Conservation (phyloP, 2,113 vertebrate genomes). For the Brachyistius frenatus region DNA sequence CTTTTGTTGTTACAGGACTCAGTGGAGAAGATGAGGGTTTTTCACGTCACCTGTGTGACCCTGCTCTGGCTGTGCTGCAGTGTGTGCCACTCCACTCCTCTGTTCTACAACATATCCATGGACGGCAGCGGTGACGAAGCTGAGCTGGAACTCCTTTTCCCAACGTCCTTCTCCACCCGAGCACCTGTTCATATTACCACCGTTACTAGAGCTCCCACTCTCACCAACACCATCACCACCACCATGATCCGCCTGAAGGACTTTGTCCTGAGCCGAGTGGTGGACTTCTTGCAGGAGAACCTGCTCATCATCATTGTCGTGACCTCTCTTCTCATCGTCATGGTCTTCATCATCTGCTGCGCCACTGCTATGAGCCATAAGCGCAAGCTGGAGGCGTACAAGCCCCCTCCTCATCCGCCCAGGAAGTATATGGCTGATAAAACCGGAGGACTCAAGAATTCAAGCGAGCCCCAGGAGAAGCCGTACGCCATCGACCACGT, state of each 20-base stretch:
- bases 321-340: constrained; percentile 90
- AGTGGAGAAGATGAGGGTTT: constrained; percentile 69
- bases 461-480: constrained; percentile 85
- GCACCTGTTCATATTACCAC: constrained; percentile 42
- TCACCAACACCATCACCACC: constrained; percentile 81
- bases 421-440: constrained; percentile 87
- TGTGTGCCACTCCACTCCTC: constrained; percentile 40
- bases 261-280: constrained; percentile 86
- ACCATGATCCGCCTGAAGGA: constrained; percentile 87
- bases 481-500: constrained; percentile 82
- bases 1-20: constrained; percentile 63
- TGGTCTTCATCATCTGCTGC: constrained; percentile 93
- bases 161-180: constrained; percentile 68
- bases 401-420: constrained; percentile 85
- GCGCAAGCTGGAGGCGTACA: constrained; percentile 93
- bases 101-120: constrained; percentile 79
- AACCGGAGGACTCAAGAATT: constrained; percentile 78
- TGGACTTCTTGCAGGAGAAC: constrained; percentile 92
- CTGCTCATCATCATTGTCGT: constrained; percentile 92
- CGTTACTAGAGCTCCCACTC: constrained; percentile 67
- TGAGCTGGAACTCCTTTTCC: constrained; percentile 84
- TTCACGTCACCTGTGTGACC: constrained; percentile 65
- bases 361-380: constrained; percentile 92
- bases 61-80: constrained; percentile 72
- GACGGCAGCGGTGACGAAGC: constrained; percentile 83